Evolutionary conservation across 2,113 vertebrate genomes (phyloP), one percentile per base, ranked within the genome.

Genomic region (Leucopternis melanops): DNA sequence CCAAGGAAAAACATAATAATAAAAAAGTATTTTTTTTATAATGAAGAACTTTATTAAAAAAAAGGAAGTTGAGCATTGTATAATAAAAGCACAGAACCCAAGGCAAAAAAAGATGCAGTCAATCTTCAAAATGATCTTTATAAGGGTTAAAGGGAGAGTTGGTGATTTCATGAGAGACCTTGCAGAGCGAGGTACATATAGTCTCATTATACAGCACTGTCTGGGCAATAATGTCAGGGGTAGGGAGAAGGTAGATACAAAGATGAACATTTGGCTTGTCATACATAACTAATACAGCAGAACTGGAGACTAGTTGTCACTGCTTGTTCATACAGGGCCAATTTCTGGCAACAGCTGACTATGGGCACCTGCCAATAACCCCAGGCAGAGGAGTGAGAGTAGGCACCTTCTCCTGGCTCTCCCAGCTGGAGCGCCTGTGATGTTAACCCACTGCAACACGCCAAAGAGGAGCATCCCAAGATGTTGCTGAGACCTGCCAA

Each of bases 31-130:
- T 85, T 90, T 91, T 91, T 95, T 91, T 90, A 95, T 94, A 96
- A 95, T 94, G 94, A 96, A 89, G 71, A 63, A 92, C 67, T 61
- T 90, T 89, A 96, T 97, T 95, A 95, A 92, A 95, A 79, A 63
- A 54, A 55, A 49, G 11, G 50, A 77, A 70, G 15, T 82, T 88
- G 71, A 72, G 23, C n/a, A 66, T 42, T 66, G 11, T 94, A 96
- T 95, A 96, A 97, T 96, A 90, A 95, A 97, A 88, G 29, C 65
- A 86, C 11, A 95, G 87, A 96, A 95, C 96, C 95, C 87, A 95
- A 95, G 96, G 91, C 96, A 91, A 96, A 92, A 90, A 90, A 94
- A 40, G 57, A 82, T 65, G 23, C 73, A 89, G 95, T 91, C 89
- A 92, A 50, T 95, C 96, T 94, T 92, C 62, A 49, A 92, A 82